phyloP scores from a whole-genome alignment of 2,113 vertebrate genomes.

The Aplodontia rufa region DNA sequence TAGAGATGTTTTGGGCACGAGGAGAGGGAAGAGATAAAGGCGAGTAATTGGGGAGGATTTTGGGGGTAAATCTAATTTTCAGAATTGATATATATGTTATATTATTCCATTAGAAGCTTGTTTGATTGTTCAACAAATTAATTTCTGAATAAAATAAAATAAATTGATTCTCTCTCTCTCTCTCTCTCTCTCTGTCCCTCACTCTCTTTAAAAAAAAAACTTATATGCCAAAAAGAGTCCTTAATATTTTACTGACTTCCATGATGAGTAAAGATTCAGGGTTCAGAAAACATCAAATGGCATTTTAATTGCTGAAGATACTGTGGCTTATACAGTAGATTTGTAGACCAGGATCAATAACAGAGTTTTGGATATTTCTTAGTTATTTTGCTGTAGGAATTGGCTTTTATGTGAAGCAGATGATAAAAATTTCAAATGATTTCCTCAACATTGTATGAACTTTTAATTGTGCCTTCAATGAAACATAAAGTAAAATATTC shows the following conservation, averaged over 20 bases:
- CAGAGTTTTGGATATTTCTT: neutral
- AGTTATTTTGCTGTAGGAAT: neutral
- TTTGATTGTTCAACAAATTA: no score
- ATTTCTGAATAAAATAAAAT: no score
- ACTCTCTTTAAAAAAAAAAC: no score
- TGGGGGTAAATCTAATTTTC: no score
- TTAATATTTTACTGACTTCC: neutral
- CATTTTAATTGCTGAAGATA: neutral
- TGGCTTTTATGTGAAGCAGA: neutral
- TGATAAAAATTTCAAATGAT: neutral
- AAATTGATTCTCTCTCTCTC: no score
- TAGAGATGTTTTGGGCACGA: no score
- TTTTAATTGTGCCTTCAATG: neutral
- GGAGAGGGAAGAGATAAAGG: no score
- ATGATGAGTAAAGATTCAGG: neutral
- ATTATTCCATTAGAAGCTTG: no score
- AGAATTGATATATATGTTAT: no score
- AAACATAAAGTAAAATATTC: neutral
- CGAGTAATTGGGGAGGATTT: no score
- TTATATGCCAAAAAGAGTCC: no score
- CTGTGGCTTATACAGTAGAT: neutral
- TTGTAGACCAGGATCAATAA: neutral
- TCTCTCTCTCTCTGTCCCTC: no score
- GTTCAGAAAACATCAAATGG: neutral
- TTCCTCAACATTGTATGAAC: neutral